Conservation (phyloP, 1,140 invertebrate species). For the Drosophila bipectinata region DNA sequence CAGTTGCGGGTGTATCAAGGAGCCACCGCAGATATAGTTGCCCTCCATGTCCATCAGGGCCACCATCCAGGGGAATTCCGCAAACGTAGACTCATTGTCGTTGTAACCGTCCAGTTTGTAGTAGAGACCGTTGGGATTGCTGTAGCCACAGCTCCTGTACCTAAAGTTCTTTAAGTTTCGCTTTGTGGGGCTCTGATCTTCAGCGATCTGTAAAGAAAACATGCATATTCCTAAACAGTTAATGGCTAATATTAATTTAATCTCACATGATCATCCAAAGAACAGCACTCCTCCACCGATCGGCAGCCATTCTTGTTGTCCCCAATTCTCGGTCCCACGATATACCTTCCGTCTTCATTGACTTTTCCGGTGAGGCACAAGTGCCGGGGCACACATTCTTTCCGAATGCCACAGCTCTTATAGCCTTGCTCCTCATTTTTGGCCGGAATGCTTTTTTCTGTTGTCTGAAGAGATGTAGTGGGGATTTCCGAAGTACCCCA, state of each 20-base stretch:
- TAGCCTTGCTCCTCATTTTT: slow-evolving; percentile 16
- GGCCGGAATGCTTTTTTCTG: neutral
- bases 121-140: slow-evolving; percentile 89
- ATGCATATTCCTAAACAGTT: neutral
- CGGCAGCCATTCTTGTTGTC: slow-evolving; percentile 47
- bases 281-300: slow-evolving; percentile 53
- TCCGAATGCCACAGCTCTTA: slow-evolving; percentile 35
- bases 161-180: slow-evolving; percentile 32
- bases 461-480: neutral
- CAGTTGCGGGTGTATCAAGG: slow-evolving; percentile 87
- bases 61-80: slow-evolving; percentile 92
- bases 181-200: slow-evolving; percentile 11
- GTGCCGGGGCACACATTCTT: slow-evolving; percentile 60
- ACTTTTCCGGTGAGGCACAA: slow-evolving; percentile 48
- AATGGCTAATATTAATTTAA: neutral
- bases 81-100: slow-evolving; percentile 86
- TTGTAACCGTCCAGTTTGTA: slow-evolving; percentile 88
- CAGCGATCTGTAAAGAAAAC: slow-evolving; percentile 19
- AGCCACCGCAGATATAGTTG: slow-evolving; percentile 87
- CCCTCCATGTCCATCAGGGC: slow-evolving; percentile 88
- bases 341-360: slow-evolving; percentile 53
- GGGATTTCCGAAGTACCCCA: neutral
- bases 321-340: slow-evolving; percentile 54
- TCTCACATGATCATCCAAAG: slow-evolving; percentile 48
- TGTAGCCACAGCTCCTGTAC: slow-evolving; percentile 87